Evolutionary conservation across 2,888 invertebrate genomes (phyloP).

Genomic region (Coecobrya sp.): DNA sequence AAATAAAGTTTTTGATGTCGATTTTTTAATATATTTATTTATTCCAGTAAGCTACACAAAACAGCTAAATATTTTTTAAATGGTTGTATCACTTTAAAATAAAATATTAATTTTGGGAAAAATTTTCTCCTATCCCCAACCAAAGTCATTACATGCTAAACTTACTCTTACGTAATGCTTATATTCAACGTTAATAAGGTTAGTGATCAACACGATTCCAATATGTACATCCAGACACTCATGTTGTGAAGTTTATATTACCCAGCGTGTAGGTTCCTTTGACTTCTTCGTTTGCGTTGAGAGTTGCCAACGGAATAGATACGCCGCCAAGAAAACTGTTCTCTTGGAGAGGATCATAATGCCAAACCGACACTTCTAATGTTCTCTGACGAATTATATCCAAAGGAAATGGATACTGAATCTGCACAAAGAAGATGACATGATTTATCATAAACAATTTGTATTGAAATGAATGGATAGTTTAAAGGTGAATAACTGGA

Average conservation of each 20-base stretch:
- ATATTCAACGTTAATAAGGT: neutral
- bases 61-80: too few relatives aligned
- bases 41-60: too few relatives aligned
- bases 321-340: slow-evolving; percentile 98
- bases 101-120: too few relatives aligned
- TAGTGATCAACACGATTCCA: neutral
- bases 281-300: slow-evolving; percentile 93
- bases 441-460: too few relatives aligned
- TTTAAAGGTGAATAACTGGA: too few relatives aligned
- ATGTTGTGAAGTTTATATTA: slow-evolving; percentile 87
- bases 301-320: slow-evolving; percentile 92
- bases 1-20: too few relatives aligned
- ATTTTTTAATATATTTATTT: too few relatives aligned
- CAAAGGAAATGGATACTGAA: slow-evolving; percentile 95
- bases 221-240: neutral
- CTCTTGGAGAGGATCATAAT: slow-evolving; percentile 97
- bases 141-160: too few relatives aligned
- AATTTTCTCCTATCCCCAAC: too few relatives aligned
- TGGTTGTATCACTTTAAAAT: too few relatives aligned
- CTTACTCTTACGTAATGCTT: too few relatives aligned
- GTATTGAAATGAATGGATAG: too few relatives aligned
- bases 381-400: slow-evolving; percentile 92
- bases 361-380: slow-evolving; percentile 98
- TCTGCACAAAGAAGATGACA: slow-evolving; percentile 88
- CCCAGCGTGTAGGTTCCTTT: slow-evolving; percentile 95